A percentile compares a stretch with the other conserved stretches of the same genome.
phyloP scores from a whole-genome alignment of 92 coral and sea anemone genomes.

The Galaxea fascicularis region DNA sequence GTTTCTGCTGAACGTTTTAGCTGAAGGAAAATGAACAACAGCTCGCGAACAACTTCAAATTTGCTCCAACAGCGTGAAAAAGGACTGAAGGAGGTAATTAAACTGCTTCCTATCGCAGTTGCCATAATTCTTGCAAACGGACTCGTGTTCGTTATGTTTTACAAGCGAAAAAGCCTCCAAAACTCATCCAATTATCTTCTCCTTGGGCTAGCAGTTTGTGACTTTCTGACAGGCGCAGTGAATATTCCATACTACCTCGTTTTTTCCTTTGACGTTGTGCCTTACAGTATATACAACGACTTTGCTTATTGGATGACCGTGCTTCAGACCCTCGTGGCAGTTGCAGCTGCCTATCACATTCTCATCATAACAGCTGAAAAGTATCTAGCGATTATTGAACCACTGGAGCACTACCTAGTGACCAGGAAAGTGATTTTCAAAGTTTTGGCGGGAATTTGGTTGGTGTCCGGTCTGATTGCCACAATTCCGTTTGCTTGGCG shows the following conservation, averaged over 20 bases:
- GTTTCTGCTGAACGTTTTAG: background rate
- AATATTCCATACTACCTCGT: conserved; percentile 12
- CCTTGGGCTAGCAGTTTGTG: conserved; percentile 25
- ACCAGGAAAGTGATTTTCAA: conserved; percentile 50
- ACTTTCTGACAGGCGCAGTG: conserved; percentile 10
- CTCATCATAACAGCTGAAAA: conserved; percentile 75
- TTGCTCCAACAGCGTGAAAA: background rate
- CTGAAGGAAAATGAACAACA: background rate
- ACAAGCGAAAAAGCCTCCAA: background rate
- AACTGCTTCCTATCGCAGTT: conserved; percentile 9
- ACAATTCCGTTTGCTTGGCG: conserved; percentile 67
- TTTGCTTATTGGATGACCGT: conserved; percentile 9
- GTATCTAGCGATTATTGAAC: conserved; percentile 74
- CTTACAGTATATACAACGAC: background rate
- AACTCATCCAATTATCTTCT: conserved; percentile 1
- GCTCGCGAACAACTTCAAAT: background rate
- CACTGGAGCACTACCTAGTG: conserved; percentile 67
- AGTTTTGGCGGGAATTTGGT: conserved; percentile 59
- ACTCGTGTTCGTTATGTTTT: background rate
- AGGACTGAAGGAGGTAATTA: background rate
- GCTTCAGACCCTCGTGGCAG: conserved; percentile 50
- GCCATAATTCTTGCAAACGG: conserved; percentile 21
- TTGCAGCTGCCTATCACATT: conserved; percentile 74
- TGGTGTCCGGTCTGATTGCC: conserved; percentile 66
- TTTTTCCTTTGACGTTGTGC: conserved; percentile 3